phyloP scores from a whole-genome alignment of 37 sponge, comb jelly and placozoan species.

The Aphrocallistes beatrix region DNA sequence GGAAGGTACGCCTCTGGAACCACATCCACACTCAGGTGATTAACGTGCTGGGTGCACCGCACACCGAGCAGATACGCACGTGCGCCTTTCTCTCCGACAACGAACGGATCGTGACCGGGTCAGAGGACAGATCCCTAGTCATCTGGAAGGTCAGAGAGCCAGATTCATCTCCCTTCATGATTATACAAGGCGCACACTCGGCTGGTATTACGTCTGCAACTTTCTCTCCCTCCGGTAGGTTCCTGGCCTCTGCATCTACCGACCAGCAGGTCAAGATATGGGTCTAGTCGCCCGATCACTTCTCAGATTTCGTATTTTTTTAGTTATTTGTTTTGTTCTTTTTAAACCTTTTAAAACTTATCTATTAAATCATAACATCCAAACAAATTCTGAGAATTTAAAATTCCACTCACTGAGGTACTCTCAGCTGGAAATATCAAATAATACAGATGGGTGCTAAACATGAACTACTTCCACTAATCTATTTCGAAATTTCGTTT shows the following conservation, averaged over 20 bases:
- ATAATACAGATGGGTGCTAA: too few species aligned
- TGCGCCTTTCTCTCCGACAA: constrained; percentile 62
- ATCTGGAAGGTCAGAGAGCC: constrained; percentile 33
- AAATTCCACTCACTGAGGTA: too few species aligned
- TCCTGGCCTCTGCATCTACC: constrained; percentile 40
- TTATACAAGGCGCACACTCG: constrained; percentile 42
- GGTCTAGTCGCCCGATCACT: constrained; percentile 25
- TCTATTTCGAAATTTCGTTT: too few species aligned
- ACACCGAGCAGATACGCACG: constrained; percentile 31
- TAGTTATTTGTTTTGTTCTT: too few species aligned
- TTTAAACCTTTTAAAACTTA: too few species aligned
- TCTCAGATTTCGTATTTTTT: too few species aligned
- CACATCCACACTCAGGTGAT: constrained; percentile 26
- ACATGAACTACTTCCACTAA: too few species aligned
- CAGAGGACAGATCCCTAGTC: constrained; percentile 47
- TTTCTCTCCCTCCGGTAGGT: constrained; percentile 42
- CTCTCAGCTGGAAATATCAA: too few species aligned
- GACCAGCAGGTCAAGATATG: constrained; percentile 47
- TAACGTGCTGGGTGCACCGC: constrained; percentile 42
- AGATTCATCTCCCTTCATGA: constrained; percentile 16
- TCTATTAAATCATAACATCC: too few species aligned
- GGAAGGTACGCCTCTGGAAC: constrained; percentile 63
- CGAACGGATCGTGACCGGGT: constrained; percentile 37
- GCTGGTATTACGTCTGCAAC: constrained; percentile 42
- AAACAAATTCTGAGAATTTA: too few species aligned